Percentiles rank a stretch among this genome's conserved stretches.
Conservation (phyloP, 1,140 invertebrate genomes). For the Hyles vespertilio region DNA sequence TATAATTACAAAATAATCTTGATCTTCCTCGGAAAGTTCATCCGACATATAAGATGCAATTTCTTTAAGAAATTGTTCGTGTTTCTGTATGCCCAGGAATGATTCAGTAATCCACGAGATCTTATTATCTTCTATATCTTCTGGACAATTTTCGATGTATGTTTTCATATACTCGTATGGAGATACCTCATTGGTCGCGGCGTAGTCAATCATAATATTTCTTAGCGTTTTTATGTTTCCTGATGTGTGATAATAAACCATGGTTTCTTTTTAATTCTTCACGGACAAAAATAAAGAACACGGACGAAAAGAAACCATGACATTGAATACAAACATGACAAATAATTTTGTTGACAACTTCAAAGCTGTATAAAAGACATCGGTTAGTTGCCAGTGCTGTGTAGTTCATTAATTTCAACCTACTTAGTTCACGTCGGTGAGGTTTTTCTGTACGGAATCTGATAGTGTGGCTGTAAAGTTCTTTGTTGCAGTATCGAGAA, state of each 20-base stretch:
- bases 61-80: conserved; percentile 44
- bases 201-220: conserved; percentile 49
- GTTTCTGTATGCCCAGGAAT: conserved; percentile 54
- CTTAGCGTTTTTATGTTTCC: conserved; percentile 53
- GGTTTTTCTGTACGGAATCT: no score
- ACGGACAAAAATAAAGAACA: conserved; percentile 3
- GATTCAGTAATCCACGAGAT: conserved; percentile 57
- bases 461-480: no score
- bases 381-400: no score
- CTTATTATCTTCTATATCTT: conserved; percentile 46
- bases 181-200: conserved; percentile 31
- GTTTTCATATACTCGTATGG: conserved; percentile 59
- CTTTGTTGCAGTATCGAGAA: no score
- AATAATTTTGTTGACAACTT: conserved; percentile 35
- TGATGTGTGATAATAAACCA: conserved; percentile 64
- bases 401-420: not conserved
- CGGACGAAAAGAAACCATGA: conserved; percentile 35
- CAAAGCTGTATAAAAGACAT: not conserved
- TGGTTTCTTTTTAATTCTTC: conserved; percentile 24
- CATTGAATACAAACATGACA: conserved; percentile 34
- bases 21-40: conserved; percentile 47
- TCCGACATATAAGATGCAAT: conserved; percentile 34
- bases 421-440: not conserved
- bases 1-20: conserved; percentile 53
- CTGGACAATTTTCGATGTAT: conserved; percentile 53